Conservation (phyloP, 2,888 invertebrate genomes). For the Mythimna loreyi region DNA sequence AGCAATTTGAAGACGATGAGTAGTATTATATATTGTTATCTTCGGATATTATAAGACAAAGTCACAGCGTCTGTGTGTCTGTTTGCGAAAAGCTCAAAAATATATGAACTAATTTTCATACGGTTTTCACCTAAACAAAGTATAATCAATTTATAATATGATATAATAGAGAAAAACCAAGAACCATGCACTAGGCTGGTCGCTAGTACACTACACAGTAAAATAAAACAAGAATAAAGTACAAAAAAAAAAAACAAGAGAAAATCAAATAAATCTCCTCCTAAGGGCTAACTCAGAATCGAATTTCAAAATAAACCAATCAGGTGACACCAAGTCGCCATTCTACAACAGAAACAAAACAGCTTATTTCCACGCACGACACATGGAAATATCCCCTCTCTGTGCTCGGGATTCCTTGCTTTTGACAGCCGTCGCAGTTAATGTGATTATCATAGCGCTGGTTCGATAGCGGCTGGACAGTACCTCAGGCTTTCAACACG, state of each 20-base stretch:
- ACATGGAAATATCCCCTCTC: constrained; percentile 23
- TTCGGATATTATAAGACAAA: too few relatives aligned
- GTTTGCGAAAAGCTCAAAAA: too few relatives aligned
- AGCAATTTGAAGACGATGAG: too few relatives aligned
- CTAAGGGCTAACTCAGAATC: not conserved
- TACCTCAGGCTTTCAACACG: constrained; percentile 59
- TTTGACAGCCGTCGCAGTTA: constrained; percentile 50
- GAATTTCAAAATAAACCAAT: constrained; percentile 13
- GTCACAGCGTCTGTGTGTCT: too few relatives aligned
- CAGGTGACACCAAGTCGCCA: not conserved
- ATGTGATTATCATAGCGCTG: constrained; percentile 51
- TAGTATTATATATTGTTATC: too few relatives aligned
- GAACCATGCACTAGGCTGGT: too few relatives aligned
- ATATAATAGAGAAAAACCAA: too few relatives aligned
- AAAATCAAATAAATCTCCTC: not conserved
- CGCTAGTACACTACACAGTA: too few relatives aligned
- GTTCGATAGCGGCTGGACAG: constrained; percentile 30
- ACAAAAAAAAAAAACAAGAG: not conserved
- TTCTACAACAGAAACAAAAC: not conserved
- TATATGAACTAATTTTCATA: too few relatives aligned
- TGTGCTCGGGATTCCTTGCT: constrained; percentile 13
- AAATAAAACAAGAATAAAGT: too few relatives aligned
- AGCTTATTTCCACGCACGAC: not conserved
- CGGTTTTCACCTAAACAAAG: too few relatives aligned
- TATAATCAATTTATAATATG: too few relatives aligned